Evolutionary conservation across 1,140 invertebrate species (phyloP), one percentile per base, ranked within the genome.

Genomic region (Harpegnathos saltator): DNA sequence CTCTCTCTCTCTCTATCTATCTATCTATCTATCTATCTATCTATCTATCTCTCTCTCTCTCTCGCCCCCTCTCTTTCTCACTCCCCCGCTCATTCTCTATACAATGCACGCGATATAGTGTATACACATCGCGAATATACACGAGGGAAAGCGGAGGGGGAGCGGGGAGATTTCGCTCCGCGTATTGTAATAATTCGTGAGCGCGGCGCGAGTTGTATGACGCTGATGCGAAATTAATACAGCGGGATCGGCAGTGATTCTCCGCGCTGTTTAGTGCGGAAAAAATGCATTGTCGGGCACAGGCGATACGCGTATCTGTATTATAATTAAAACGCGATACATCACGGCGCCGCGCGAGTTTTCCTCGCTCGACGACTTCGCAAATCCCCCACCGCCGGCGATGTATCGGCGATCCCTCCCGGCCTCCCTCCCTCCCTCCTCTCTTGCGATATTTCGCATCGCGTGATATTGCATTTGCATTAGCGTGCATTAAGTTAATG

Each of bases 201-300:
- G 33, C 33, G 17, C 52, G 22, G 33, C 26, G n/a, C 75, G 19
- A 14, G 24, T 69, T 59, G 26, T 12, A 3, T 12, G 48, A 48
- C 9, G 65, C 22, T 78, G 9, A 69, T 59, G 24, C 22, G 22
- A 26, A 78, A 69, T 69, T 71, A 58, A 71, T 12, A 58, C n/a
- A 22, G 17, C n/a, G 9, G 48, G 71, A 80, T 44, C 48, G 52
- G 19, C 52, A 48, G 44, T 15, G 26, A 54, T 44, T 29, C n/a
- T n/a, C 29, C 50, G 69, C 19, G 58, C 58, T 80, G 58, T 78
- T 56, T 68, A 38, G 22, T 54, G n/a, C 59, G n/a, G n/a, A n/a
- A 77, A 58, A 58, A n/a, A 52, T 44, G 58, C 33, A 11, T 12
- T n/a, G 12, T 62, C n/a, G 24, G 14, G n/a, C n/a, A 19, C 15